Percentiles rank a stretch among this genome's conserved stretches.
Conservation (phyloP, 1,140 invertebrate species). For the Eueides isabella region DNA sequence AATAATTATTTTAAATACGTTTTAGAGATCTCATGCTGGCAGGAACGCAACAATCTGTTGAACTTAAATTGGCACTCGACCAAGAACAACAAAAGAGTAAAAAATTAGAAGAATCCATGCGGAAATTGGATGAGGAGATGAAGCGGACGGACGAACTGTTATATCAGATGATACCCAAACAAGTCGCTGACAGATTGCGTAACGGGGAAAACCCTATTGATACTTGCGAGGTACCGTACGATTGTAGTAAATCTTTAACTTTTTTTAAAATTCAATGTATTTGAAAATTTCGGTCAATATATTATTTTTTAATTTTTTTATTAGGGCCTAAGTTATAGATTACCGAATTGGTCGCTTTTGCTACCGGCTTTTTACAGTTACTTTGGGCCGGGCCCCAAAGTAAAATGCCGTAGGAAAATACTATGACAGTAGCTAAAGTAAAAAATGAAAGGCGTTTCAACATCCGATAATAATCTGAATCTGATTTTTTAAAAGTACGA, state of each 20-base stretch:
- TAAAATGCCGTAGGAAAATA: too few relatives aligned
- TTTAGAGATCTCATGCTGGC: slow-evolving; percentile 96
- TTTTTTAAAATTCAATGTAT: neutral
- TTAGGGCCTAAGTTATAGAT: too few relatives aligned
- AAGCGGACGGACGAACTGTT: slow-evolving; percentile 96
- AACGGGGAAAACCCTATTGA: slow-evolving; percentile 96
- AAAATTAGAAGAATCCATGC: slow-evolving; percentile 97
- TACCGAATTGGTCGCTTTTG: too few relatives aligned
- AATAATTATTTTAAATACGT: neutral
- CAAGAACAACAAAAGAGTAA: slow-evolving; percentile 98
- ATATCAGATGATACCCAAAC: slow-evolving; percentile 99
- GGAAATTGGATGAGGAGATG: slow-evolving; percentile 97
- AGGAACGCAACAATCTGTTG: slow-evolving; percentile 98
- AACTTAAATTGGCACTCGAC: slow-evolving; percentile 96
- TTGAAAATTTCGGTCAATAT: neutral
- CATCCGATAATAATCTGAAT: too few relatives aligned
- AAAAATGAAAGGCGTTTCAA: too few relatives aligned
- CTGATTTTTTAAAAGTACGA: too few relatives aligned
- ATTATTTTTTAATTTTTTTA: neutral
- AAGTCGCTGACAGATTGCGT: slow-evolving; percentile 95
- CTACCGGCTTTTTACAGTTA: too few relatives aligned
- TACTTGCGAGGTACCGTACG: slow-evolving; percentile 92
- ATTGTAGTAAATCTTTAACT: neutral
- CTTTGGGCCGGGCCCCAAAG: too few relatives aligned
- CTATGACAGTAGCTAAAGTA: too few relatives aligned